Base-by-base conservation (phyloP, 1,140 invertebrate species). In the Aethina tumida region DNA sequence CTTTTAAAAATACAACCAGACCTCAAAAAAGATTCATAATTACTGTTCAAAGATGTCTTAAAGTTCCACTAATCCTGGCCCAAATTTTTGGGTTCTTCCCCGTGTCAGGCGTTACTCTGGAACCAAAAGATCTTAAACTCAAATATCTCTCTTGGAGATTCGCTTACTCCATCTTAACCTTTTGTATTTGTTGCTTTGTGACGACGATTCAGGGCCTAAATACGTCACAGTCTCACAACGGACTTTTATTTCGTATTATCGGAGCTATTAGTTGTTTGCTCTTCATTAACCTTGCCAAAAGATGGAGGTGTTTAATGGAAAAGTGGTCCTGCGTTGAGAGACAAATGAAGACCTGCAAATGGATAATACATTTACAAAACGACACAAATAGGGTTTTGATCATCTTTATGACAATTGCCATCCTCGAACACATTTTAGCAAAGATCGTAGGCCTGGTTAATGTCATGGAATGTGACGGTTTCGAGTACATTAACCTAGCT, bases 311-410 rank as follows among this genome's bases (percentile, higher is more conserved):
- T 17, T 31, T 50, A n/a, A 40, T 52, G 37, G 10, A 38, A 17
- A 38, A 38, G 14, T 52, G 50, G 50, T 28, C 12, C 16, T 8
- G 19, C 2, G 42, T 52, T n/a, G 50, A 52, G 13, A 24, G 26
- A 9, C 18, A 27, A 18, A 50, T 52, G 50, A 27, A 18, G n/a
- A 8, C 13, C 8, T 50, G 45, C 31, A 39, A 38, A 15, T 41
- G 12, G 12, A 35, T 22, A n/a, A 10, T 1, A 26, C 21, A 5
- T 25, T n/a, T 2, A 6, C 10, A 36, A 2, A 9, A 34, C 9
- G n/a, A n/a, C 12, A 8, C 10, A 17, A 41, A 22, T 28, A 4
- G 6, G 13, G 29, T 19, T 37, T 20, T 31, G 3, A 4, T 3
- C n/a, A n/a, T n/a, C n/a, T n/a, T n/a, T n/a, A n/a, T n/a, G n/a